phyloP scores from a whole-genome alignment of 2,113 vertebrate species.

The mouse (Mus musculus) region GRCm39 chr4:35495001-35495500 shows the following conservation, averaged over 20 bases:
- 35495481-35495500: slow-evolving; percentile 8
- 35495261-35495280: neutral
- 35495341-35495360: neutral
- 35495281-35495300: neutral
- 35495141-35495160: neutral
- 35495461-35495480: neutral
- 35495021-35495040: neutral
- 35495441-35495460: slow-evolving; percentile 59
- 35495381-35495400: slow-evolving; percentile 15
- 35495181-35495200: neutral
- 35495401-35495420: neutral
- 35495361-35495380: slow-evolving; percentile 8
- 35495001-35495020: neutral
- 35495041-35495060: neutral
- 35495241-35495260: neutral
- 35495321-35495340: neutral
- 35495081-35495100: neutral
- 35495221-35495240: neutral
- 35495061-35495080: neutral
- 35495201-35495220: neutral
- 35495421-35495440: slow-evolving; percentile 53
- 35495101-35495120: neutral
- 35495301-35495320: neutral
- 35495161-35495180: slow-evolving; percentile 24
- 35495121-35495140: neutral